Evolutionary conservation across 2,113 vertebrate species (phyloP).

Genomic region (Petroica traversi): DNA sequence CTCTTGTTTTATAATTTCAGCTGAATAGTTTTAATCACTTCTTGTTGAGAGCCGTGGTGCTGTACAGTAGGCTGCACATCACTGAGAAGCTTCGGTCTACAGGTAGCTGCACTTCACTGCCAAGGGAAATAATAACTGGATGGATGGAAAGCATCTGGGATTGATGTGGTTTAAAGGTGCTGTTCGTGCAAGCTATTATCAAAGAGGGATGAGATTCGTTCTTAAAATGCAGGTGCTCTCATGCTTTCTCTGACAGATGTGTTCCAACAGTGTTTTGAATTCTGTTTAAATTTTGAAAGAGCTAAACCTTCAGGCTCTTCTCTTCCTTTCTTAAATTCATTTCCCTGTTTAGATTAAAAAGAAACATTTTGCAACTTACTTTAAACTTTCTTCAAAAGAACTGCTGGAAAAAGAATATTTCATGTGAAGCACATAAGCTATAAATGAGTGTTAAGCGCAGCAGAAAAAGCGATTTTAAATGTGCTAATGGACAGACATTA

Average conservation of each 20-base stretch:
- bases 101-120: conserved; percentile 6
- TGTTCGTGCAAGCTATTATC: conserved; percentile 71
- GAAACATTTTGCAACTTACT: conserved; percentile 81
- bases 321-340: conserved; percentile 75
- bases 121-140: conserved; percentile 48
- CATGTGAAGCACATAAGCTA: conserved; percentile 69
- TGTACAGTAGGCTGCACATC: background rate
- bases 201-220: conserved; percentile 64
- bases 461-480: conserved; percentile 58
- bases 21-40: conserved; percentile 2
- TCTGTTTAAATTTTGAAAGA: conserved; percentile 79
- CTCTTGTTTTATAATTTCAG: conserved; percentile 7
- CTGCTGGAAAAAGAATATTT: conserved; percentile 72
- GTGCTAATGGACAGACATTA: conserved; percentile 71
- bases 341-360: conserved; percentile 82
- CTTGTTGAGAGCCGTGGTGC: background rate
- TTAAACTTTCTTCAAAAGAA: conserved; percentile 81
- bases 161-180: conserved; percentile 76
- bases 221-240: conserved; percentile 75
- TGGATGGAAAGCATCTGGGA: conserved; percentile 39
- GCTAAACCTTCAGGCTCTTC: conserved; percentile 76
- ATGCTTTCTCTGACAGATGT: conserved; percentile 70
- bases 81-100: conserved; percentile 28
- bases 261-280: conserved; percentile 74
- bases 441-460: conserved; percentile 53